These are phyloP conservation scores for Pyrgilauda ruficollis DNA, from an alignment of 2,113 vertebrate genomes.

Conservation along the genomic window DNA sequence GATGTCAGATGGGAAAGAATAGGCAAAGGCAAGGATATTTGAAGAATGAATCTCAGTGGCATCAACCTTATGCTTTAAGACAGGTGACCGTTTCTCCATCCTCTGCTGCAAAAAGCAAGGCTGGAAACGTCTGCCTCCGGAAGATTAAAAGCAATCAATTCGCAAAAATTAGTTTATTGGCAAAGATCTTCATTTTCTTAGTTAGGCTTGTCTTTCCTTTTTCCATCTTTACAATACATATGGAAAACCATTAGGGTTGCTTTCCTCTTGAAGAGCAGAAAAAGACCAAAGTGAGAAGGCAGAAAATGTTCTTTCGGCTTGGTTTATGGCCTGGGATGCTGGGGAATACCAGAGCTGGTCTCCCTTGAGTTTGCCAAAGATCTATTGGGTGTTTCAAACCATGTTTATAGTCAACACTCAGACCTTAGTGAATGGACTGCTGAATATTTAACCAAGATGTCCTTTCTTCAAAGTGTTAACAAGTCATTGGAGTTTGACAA, in stretches of 20 bases:
- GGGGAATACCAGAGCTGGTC: background rate
- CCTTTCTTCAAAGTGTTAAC: constrained; percentile 19
- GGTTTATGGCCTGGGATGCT: background rate
- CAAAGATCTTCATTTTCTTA: background rate
- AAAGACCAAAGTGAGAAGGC: background rate
- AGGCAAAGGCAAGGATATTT: background rate
- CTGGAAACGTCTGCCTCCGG: background rate
- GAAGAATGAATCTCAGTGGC: background rate
- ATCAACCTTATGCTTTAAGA: background rate
- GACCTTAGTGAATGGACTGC: constrained; percentile 34
- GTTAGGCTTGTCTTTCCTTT: background rate
- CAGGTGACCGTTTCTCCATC: background rate
- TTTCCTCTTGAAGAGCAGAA: background rate
- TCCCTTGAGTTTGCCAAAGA: background rate
- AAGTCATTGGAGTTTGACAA: constrained; percentile 39
- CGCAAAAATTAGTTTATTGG: background rate
- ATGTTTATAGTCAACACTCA: constrained; percentile 6
- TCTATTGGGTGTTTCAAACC: background rate
- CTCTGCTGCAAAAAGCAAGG: background rate
- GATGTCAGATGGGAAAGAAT: background rate
- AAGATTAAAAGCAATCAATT: background rate
- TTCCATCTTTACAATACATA: background rate
- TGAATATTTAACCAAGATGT: constrained; percentile 52
- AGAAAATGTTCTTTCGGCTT: background rate
- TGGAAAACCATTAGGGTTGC: background rate